Conservation (phyloP, 2,113 vertebrate species). For the Podarcis raffonei region DNA sequence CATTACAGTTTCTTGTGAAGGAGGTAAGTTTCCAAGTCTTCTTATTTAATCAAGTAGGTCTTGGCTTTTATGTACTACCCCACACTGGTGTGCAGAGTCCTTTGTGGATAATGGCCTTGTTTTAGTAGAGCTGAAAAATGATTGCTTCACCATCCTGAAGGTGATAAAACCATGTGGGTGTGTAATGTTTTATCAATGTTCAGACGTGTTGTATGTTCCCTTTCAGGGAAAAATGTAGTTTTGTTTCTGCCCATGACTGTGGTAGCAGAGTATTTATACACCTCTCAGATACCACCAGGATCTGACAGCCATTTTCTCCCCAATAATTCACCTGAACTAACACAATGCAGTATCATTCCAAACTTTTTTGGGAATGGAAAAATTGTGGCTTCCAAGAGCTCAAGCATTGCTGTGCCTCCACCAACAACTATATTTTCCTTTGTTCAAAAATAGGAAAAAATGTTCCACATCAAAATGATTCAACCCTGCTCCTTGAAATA, state of each 20-base stretch:
- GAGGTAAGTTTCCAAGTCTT: slow-evolving; percentile 57
- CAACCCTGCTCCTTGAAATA: background rate
- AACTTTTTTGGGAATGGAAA: background rate
- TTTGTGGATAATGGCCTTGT: background rate
- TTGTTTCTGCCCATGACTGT: background rate
- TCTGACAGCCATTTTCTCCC: no score
- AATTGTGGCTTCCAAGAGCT: background rate
- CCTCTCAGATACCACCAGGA: background rate
- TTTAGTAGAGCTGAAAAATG: background rate
- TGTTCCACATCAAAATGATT: no score
- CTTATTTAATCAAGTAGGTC: background rate
- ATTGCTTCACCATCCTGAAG: background rate
- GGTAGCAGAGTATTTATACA: no score
- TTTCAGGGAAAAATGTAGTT: background rate
- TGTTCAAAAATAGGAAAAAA: background rate
- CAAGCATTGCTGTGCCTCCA: background rate
- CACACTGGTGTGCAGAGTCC: background rate
- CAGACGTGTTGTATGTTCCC: background rate
- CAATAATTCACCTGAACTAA: background rate
- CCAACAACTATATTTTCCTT: background rate
- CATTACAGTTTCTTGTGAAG: slow-evolving; percentile 67
- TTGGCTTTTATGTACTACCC: background rate
- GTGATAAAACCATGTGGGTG: background rate
- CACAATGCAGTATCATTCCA: background rate
- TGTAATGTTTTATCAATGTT: background rate